Evolutionary conservation across 2,797 vertebrate species (phyloP).

Genomic region (Sebastes diploproa): DNA sequence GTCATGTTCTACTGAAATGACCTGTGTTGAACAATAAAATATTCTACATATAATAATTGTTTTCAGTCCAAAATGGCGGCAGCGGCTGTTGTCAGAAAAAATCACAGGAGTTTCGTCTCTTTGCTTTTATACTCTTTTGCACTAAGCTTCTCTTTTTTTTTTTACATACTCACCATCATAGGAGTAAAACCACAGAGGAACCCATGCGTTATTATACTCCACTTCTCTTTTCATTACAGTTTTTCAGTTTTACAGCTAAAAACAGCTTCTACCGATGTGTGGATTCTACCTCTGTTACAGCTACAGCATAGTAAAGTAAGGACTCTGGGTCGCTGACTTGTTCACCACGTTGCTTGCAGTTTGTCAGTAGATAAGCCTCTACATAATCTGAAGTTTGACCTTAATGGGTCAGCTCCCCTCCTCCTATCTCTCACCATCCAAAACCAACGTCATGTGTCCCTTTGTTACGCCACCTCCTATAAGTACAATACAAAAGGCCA

Average conservation of each 20-base stretch:
- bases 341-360: not conserved
- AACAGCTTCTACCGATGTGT: not conserved
- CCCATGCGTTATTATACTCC: not conserved
- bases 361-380: constrained; percentile 16
- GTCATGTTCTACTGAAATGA: too few species aligned
- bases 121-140: too few species aligned
- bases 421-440: constrained; percentile 20
- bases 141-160: too few species aligned
- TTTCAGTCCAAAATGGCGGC: too few species aligned
- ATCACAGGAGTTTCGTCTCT: too few species aligned
- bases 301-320: not conserved
- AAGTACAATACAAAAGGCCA: constrained; percentile 54
- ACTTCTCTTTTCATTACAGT: not conserved
- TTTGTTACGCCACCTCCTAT: constrained; percentile 53
- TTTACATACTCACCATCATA: too few species aligned
- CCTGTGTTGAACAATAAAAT: too few species aligned
- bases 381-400: constrained; percentile 28
- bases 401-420: constrained; percentile 17
- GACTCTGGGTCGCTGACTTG: not conserved
- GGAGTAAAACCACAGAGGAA: not conserved
- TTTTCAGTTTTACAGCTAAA: not conserved
- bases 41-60: too few species aligned
- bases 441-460: constrained; percentile 31
- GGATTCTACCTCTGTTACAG: not conserved
- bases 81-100: too few species aligned